phyloP scores from a whole-genome alignment of 2,888 invertebrate species.

The Rotaria sp. region DNA sequence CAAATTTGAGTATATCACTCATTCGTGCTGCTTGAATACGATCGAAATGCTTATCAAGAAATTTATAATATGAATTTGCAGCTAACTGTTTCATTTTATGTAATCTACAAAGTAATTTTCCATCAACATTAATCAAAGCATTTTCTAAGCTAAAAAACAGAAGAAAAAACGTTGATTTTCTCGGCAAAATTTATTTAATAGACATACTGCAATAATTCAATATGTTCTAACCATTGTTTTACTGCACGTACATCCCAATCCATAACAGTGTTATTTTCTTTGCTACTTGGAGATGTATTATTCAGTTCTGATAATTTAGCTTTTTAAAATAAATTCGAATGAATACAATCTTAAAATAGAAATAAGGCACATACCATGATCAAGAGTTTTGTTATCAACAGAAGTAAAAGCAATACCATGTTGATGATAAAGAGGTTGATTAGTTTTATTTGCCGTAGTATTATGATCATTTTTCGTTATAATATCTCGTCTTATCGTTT shows the following conservation, averaged over 20 bases:
- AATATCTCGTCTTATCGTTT: neutral
- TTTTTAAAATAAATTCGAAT: neutral
- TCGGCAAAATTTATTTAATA: neutral
- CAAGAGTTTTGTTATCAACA: neutral
- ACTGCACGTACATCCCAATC: neutral
- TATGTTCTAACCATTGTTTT: neutral
- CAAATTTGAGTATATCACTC: conserved; percentile 11
- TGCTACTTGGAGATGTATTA: neutral
- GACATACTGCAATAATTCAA: neutral
- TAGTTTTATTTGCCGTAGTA: neutral
- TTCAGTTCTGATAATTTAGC: neutral
- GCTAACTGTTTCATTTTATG: neutral
- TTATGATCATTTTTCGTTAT: neutral
- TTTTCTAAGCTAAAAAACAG: neutral
- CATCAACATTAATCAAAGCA: neutral
- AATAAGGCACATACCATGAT: neutral
- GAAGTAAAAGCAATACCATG: neutral
- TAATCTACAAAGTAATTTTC: neutral
- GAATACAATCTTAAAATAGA: neutral
- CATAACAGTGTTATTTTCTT: neutral
- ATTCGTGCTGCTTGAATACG: neutral
- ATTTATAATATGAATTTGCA: neutral
- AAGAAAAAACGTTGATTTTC: neutral
- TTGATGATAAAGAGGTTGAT: neutral
- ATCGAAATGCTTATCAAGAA: conserved; percentile 6